A percentile compares a stretch with the other conserved stretches of the same genome.
phyloP scores from a whole-genome alignment of 2,888 invertebrate genomes.

The Piscicola geometra region DNA sequence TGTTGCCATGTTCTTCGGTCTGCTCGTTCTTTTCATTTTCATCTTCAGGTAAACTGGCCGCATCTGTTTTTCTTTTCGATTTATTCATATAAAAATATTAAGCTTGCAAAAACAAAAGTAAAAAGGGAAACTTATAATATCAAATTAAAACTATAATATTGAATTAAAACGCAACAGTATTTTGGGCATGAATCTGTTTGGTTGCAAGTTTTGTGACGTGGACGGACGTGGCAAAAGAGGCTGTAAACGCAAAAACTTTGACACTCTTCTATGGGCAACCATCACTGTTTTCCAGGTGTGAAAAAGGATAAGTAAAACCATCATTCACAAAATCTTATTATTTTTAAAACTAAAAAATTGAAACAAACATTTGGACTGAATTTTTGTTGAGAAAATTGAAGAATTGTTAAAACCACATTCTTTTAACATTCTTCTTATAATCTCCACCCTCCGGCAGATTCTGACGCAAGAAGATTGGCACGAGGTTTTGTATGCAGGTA shows the following conservation, averaged over 20 bases:
- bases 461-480: constrained; percentile 99
- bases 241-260: constrained; percentile 58
- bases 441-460: constrained; percentile 66
- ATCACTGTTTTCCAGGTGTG: constrained; percentile 60
- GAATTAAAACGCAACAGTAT: constrained; percentile 79
- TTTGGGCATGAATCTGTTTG: constrained; percentile 99
- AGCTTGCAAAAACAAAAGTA: not conserved
- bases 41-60: constrained; percentile 96
- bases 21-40: constrained; percentile 96
- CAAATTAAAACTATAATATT: no score
- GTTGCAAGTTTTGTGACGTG: constrained; percentile 96
- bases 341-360: not conserved
- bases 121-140: no score
- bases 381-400: no score
- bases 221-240: constrained; percentile 18
- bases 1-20: constrained; percentile 97
- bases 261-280: constrained; percentile 59
- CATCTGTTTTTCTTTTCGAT: not conserved
- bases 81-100: not conserved
- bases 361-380: no score
- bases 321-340: not conserved
- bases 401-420: no score
- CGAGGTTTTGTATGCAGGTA: constrained; percentile 96
- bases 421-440: no score
- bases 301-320: not conserved